Evolutionary conservation across 2,113 vertebrate genomes (phyloP), one percentile per base, ranked within the genome.

Genomic region (Silurus asotus): DNA sequence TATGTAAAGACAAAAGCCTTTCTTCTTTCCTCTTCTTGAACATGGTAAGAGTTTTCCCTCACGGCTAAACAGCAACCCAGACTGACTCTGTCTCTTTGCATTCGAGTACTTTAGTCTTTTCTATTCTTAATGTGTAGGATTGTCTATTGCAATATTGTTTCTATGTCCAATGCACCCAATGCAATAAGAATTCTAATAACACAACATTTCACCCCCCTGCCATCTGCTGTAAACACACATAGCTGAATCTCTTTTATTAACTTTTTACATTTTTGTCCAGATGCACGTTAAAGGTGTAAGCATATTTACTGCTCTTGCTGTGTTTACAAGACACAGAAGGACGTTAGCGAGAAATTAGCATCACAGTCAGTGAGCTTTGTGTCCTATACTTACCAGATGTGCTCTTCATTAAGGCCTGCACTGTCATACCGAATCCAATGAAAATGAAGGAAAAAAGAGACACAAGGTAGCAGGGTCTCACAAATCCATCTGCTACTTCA

Each of bases 401-500:
- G 72, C 59, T 62, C 56, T 62, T 72, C 56, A 74, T 81, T 86
- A 53, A 62, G 69, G 56, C 80, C 69, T 74, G 67, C 48, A 23
- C 51, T 74, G 28, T 61, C 14, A 61, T 20, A 81, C 79, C 72
- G 65, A 62, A 79, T 81, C 55, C 62, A 86, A 86, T 81, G 51
- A 61, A 62, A 72, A 49, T 0, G 4, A 56, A 69, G 70, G 56
- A 4, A 61, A 49, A 70, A 20, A 15, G 45, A 15, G 25, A 37
- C 1, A 0, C 17, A 9, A 53, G 13, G 61, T n/a, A 48, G 37
- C 14, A 58, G 3, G 55, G 53, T 65, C 59, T 48, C 49, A 76
- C 49, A 28, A 67, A 17, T 82, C n/a, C 51, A 79, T 58, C 37
- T 79, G 28, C 28, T 48, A 49, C 62, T 51, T 85, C 55, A 11